Conservation (phyloP, 2,888 invertebrate species). For the Drosophila affinis region DNA sequence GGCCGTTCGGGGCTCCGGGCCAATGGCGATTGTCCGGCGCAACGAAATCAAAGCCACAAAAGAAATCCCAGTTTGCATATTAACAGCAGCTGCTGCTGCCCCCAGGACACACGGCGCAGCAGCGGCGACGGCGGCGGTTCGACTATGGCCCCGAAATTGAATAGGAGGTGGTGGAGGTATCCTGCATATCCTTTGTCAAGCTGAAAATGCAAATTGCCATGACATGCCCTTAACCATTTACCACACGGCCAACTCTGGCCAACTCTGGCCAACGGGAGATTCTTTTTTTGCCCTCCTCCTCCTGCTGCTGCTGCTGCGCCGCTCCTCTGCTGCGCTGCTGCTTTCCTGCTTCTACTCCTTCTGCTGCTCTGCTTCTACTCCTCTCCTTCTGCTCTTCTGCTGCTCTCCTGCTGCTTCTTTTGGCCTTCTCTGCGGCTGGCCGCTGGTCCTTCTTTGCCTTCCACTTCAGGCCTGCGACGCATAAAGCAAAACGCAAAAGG, state of each 20-base stretch:
- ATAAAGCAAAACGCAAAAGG: constrained; percentile 75
- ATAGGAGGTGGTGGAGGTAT: constrained; percentile 11
- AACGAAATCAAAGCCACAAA: constrained; percentile 75
- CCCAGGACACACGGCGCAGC: constrained; percentile 28
- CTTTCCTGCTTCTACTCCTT: neutral
- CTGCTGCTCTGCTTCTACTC: neutral
- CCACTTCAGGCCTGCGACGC: constrained; percentile 39
- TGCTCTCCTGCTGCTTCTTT: constrained; percentile 20
- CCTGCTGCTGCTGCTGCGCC: constrained; percentile 9
- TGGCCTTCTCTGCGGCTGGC: constrained; percentile 8
- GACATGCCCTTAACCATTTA: constrained; percentile 76
- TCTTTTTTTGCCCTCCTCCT: constrained; percentile 7
- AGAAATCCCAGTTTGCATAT: constrained; percentile 77
- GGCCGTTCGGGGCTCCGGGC: neutral
- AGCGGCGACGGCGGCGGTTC: constrained; percentile 1
- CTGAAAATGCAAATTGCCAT: constrained; percentile 77
- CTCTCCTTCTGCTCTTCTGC: too few relatives aligned
- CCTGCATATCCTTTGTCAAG: constrained; percentile 76
- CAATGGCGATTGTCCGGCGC: constrained; percentile 28
- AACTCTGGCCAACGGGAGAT: constrained; percentile 23
- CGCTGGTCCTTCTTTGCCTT: constrained; percentile 12
- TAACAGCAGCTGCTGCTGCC: constrained; percentile 69
- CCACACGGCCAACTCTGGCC: constrained; percentile 39
- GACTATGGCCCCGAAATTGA: constrained; percentile 3
- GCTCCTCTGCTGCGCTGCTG: constrained; percentile 1